These are phyloP conservation scores for Lates calcarifer DNA, from an alignment of 2,113 vertebrate genomes.

Conservation along the genomic window DNA sequence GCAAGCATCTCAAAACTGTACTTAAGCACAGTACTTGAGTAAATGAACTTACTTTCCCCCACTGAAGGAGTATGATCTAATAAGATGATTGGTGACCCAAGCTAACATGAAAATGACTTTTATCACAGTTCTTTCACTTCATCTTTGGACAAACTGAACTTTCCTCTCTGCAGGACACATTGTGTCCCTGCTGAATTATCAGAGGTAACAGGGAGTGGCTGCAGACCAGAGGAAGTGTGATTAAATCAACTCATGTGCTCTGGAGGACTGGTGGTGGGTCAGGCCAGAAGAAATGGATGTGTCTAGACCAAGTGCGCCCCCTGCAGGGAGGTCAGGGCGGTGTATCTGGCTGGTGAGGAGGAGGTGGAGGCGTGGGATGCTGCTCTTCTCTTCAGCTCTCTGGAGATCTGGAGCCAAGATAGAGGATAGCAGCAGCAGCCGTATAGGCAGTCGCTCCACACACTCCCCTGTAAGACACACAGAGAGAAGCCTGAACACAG, in stretches of 20 bases:
- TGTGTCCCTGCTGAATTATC: conserved; percentile 38
- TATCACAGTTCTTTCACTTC: conserved; percentile 23
- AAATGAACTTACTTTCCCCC: not conserved
- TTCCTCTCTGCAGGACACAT: conserved; percentile 18
- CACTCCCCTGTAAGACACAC: conserved; percentile 72
- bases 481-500: conserved; percentile 36
- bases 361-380: conserved; percentile 69
- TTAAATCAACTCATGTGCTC: conserved; percentile 57
- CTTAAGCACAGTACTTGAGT: not conserved
- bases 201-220: conserved; percentile 48
- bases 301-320: conserved; percentile 78
- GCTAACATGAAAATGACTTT: not conserved
- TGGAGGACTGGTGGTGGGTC: conserved; percentile 9
- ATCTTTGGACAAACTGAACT: conserved; percentile 15
- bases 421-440: conserved; percentile 83
- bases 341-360: conserved; percentile 65
- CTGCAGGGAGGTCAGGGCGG: conserved; percentile 67
- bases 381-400: conserved; percentile 83
- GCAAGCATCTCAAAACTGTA: too few relatives aligned
- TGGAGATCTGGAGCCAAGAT: conserved; percentile 84
- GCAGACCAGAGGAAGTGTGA: conserved; percentile 60
- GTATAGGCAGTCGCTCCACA: conserved; percentile 82
- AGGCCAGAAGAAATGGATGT: not conserved
- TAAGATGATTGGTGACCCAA: not conserved
- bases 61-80: not conserved